A percentile compares a stretch with the other conserved stretches of the same genome.
These are phyloP conservation scores for Amphiura filiformis DNA, from an alignment of 35 echinoderm and acorn worm genomes.

Conservation along the genomic window DNA sequence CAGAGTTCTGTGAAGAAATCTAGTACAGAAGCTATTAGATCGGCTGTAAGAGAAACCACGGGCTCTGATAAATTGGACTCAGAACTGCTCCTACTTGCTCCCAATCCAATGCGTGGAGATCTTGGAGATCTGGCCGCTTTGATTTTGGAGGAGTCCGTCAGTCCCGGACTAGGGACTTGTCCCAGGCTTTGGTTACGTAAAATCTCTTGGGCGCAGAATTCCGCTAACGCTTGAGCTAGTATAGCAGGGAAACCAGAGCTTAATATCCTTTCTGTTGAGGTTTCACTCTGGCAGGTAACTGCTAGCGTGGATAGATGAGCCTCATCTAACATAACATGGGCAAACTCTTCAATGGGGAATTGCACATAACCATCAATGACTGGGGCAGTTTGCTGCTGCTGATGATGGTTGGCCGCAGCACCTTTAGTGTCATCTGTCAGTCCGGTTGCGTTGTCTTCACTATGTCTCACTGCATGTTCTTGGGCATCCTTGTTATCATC, in stretches of 20 bases:
- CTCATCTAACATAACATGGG: constrained; percentile 86
- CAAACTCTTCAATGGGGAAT: constrained; percentile 62
- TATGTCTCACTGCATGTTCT: constrained; percentile 5
- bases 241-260: constrained; percentile 70
- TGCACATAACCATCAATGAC: constrained; percentile 14
- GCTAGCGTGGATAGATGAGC: constrained; percentile 73
- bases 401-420: constrained; percentile 48
- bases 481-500: constrained; percentile 96
- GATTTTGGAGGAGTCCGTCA: constrained; percentile 41
- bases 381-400: constrained; percentile 12
- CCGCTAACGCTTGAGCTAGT: constrained; percentile 70
- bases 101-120: constrained; percentile 37
- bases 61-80: constrained; percentile 45
- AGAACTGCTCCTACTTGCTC: constrained; percentile 13
- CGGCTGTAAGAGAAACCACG: constrained; percentile 67
- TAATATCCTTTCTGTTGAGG: constrained; percentile 61
- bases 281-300: constrained; percentile 66
- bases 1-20: constrained; percentile 86
- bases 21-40: constrained; percentile 83
- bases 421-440: constrained; percentile 90
- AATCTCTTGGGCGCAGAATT: constrained; percentile 80
- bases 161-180: neutral
- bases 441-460: neutral
- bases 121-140: constrained; percentile 42
- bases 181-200: neutral